Evolutionary conservation across 1,140 invertebrate genomes (phyloP).

Genomic region (Meteorus sp.): DNA sequence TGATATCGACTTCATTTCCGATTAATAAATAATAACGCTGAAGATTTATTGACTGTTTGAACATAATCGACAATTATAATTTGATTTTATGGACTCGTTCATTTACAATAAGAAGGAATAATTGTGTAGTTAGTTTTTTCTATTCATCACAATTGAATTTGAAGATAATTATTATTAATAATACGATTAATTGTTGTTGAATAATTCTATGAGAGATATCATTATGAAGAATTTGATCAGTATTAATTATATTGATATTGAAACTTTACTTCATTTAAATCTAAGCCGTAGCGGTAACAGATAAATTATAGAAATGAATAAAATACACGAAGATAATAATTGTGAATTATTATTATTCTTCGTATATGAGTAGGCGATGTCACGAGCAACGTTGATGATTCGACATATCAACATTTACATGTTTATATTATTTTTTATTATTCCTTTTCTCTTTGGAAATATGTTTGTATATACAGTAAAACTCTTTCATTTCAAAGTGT

Average conservation of each 20-base stretch:
- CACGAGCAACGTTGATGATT: background rate
- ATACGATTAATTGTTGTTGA: too few species aligned
- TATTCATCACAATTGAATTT: too few species aligned
- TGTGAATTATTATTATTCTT: too few species aligned
- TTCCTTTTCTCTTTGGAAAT: background rate
- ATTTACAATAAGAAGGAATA: background rate
- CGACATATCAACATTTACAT: background rate
- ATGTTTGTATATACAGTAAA: background rate
- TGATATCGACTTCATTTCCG: background rate
- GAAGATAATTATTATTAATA: too few species aligned
- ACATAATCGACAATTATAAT: background rate
- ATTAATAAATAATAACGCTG: background rate
- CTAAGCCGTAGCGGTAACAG: too few species aligned
- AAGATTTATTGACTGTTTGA: background rate
- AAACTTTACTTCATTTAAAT: too few species aligned
- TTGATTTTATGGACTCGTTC: background rate
- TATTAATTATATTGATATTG: background rate
- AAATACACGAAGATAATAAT: background rate
- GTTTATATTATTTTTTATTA: background rate
- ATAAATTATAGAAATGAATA: background rate
- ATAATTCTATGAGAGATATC: too few species aligned
- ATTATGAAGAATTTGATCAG: too few species aligned
- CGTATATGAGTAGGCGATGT: slow-evolving; percentile 2
- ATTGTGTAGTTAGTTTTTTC: too few species aligned
- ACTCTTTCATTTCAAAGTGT: too few species aligned